phyloP scores from a whole-genome alignment of 2,113 vertebrate species.

The Geococcyx californianus region DNA sequence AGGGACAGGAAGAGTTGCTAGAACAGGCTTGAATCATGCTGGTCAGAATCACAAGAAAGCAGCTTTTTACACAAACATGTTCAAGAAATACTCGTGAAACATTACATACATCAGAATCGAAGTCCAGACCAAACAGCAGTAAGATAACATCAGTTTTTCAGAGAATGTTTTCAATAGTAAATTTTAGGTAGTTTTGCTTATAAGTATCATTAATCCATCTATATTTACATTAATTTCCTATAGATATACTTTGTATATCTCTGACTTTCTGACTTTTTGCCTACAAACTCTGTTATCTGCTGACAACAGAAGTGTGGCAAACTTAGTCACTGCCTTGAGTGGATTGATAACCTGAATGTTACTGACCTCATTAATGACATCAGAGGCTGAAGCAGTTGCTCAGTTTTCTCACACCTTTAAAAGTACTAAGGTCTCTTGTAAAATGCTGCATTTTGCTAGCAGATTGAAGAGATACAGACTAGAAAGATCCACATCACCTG shows the following conservation, averaged over 20 bases:
- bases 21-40: neutral
- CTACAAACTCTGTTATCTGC: neutral
- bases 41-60: neutral
- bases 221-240: neutral
- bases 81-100: neutral
- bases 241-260: neutral
- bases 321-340: neutral
- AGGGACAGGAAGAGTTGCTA: neutral
- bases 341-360: neutral
- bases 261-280: neutral
- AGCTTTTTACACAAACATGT: neutral
- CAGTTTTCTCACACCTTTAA: neutral
- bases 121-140: neutral
- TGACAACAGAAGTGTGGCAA: neutral
- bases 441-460: neutral
- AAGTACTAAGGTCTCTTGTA: neutral
- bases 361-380: neutral
- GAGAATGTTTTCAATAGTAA: neutral
- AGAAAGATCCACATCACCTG: neutral
- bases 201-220: neutral
- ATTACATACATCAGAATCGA: neutral
- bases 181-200: neutral
- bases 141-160: neutral
- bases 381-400: neutral
- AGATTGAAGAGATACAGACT: neutral